These are phyloP conservation scores for Bungarus multicinctus DNA, from an alignment of 2,113 vertebrate genomes.

Conservation along the genomic window DNA sequence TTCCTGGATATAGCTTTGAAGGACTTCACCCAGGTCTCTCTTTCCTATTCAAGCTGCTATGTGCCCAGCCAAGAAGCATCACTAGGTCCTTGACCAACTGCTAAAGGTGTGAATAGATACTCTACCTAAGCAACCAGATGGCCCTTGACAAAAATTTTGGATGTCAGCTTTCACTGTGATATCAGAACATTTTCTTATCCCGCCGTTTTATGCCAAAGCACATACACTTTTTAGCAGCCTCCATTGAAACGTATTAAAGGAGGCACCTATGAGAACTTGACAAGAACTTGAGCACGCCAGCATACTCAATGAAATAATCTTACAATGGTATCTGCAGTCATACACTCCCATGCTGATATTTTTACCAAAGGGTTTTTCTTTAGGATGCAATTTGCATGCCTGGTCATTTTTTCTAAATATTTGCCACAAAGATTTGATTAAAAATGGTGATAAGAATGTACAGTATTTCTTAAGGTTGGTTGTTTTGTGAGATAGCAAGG, in stretches of 20 bases:
- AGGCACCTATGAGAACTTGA: too few relatives aligned
- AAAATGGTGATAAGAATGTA: neutral
- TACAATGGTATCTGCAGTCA: too few relatives aligned
- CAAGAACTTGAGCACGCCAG: too few relatives aligned
- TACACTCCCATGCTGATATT: neutral
- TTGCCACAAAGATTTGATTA: neutral
- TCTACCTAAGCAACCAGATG: constrained; percentile 13
- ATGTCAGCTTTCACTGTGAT: constrained; percentile 3
- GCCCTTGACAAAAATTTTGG: constrained; percentile 2
- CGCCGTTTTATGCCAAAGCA: neutral
- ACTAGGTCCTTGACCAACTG: neutral
- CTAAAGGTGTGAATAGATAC: neutral
- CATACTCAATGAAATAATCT: too few relatives aligned
- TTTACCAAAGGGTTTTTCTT: neutral
- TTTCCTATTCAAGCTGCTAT: constrained; percentile 1
- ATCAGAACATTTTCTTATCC: neutral
- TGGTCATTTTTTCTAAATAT: neutral
- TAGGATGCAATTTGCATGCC: neutral
- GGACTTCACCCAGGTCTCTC: neutral
- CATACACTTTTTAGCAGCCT: neutral
- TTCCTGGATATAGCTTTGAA: neutral
- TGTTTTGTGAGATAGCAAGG: neutral
- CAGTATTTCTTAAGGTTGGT: neutral
- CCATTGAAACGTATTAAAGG: neutral
- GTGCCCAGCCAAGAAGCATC: neutral